Percentiles rank a stretch among this genome's conserved stretches.
These are phyloP conservation scores for Drosophila suzukii DNA, from an alignment of 1,140 invertebrate species.

Conservation along the genomic window DNA sequence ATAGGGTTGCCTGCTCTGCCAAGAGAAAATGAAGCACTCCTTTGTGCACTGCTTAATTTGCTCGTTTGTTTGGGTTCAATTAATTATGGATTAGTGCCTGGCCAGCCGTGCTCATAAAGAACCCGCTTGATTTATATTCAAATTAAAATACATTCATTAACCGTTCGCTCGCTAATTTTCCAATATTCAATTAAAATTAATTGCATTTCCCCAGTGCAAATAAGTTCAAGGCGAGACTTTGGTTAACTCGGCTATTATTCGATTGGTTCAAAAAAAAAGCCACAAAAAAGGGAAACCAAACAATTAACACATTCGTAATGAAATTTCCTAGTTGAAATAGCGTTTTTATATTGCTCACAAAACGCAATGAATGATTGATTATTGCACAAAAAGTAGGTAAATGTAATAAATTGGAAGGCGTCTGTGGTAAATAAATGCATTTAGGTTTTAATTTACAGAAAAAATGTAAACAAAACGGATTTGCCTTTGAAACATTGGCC, in stretches of 20 bases:
- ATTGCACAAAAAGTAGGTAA: conserved; percentile 10
- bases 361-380: conserved; percentile 19
- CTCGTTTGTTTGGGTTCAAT: conserved; percentile 46
- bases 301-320: conserved; percentile 37
- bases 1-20: neutral
- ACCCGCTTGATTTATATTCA: conserved; percentile 44
- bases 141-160: conserved; percentile 45
- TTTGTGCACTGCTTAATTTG: conserved; percentile 40
- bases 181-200: conserved; percentile 52
- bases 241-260: conserved; percentile 7
- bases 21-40: conserved; percentile 21
- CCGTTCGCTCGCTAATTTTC: conserved; percentile 43
- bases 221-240: conserved; percentile 23
- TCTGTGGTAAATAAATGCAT: neutral
- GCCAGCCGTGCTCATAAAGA: conserved; percentile 24
- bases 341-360: conserved; percentile 5
- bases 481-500: conserved; percentile 1
- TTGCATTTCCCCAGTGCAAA: conserved; percentile 40
- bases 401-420: conserved; percentile 3
- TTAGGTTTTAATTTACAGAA: neutral
- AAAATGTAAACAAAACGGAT: neutral
- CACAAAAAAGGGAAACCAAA: conserved; percentile 18
- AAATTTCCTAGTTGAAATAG: conserved; percentile 7
- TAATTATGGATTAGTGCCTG: conserved; percentile 50
- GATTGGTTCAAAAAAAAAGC: neutral